phyloP scores from a whole-genome alignment of 2,888 invertebrate species.

The Cantharis rufa region DNA sequence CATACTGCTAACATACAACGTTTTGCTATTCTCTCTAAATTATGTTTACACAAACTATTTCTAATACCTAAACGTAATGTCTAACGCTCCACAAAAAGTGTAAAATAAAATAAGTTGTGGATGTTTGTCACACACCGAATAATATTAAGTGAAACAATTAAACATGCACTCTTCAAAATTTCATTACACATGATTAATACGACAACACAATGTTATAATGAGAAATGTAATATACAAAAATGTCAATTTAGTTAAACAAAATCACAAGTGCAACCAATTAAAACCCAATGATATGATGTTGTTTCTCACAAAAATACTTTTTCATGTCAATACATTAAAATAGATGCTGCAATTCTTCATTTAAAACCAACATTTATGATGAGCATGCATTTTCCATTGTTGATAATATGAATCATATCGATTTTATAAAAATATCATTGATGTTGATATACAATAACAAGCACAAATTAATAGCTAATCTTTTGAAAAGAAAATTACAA shows the following conservation, averaged over 20 bases:
- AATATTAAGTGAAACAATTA: not conserved
- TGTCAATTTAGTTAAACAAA: constrained; percentile 4
- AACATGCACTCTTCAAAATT: constrained; percentile 1
- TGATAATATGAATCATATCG: not conserved
- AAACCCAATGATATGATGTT: not conserved
- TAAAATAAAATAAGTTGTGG: constrained; percentile 1
- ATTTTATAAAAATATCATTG: not conserved
- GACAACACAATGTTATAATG: not conserved
- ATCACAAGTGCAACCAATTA: constrained; percentile 15
- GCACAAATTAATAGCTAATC: not conserved
- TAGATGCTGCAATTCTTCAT: not conserved
- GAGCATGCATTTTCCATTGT: not conserved
- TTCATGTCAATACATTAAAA: not conserved
- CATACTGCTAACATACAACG: constrained; percentile 73
- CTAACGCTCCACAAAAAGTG: constrained; percentile 10
- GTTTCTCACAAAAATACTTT: not conserved
- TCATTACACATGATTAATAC: not conserved
- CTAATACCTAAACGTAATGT: constrained; percentile 12
- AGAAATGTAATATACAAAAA: not conserved
- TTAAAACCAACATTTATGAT: not conserved
- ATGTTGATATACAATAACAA: not conserved
- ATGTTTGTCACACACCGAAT: not conserved
- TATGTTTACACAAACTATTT: constrained; percentile 17
- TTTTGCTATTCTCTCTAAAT: constrained; percentile 31
- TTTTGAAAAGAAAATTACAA: not conserved